Percentiles rank a stretch among this genome's conserved stretches.
phyloP scores from a whole-genome alignment of 1,140 invertebrate genomes.

The Ectropis grisescens region DNA sequence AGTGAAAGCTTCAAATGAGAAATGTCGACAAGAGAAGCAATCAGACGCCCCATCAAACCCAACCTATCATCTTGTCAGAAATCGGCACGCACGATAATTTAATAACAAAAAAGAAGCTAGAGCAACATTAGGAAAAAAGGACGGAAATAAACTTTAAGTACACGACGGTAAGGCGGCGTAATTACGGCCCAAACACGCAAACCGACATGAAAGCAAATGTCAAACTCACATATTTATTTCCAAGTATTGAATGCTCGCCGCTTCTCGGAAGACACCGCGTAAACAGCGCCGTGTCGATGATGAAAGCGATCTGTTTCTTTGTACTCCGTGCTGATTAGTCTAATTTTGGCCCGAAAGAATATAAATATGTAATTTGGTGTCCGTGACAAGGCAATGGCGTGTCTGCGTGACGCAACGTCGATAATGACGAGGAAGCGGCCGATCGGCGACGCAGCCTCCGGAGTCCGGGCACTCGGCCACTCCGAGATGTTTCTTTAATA shows the following conservation, averaged over 20 bases:
- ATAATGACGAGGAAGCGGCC: conserved; percentile 21
- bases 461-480: conserved; percentile 7
- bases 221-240: conserved; percentile 70
- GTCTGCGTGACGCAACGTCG: conserved; percentile 20
- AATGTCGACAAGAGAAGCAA: conserved; percentile 64
- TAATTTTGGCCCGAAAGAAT: conserved; percentile 54
- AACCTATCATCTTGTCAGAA: conserved; percentile 65
- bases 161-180: conserved; percentile 31
- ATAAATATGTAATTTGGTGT: conserved; percentile 41
- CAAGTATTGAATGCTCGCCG: conserved; percentile 61
- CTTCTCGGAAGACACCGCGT: conserved; percentile 53
- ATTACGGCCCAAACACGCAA: conserved; percentile 59
- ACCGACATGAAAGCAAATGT: conserved; percentile 68
- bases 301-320: conserved; percentile 67
- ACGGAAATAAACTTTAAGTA: conserved; percentile 30
- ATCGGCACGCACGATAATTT: conserved; percentile 68
- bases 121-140: conserved; percentile 17
- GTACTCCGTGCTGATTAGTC: conserved; percentile 63
- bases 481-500: conserved; percentile 33
- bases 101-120: conserved; percentile 42
- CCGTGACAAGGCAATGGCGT: conserved; percentile 40
- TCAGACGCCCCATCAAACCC: conserved; percentile 56
- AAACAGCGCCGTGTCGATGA: conserved; percentile 68
- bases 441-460: conserved; percentile 8
- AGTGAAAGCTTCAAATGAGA: conserved; percentile 57